These are phyloP conservation scores for Phorcus lineatus DNA, from an alignment of 2,888 invertebrate genomes.

Conservation along the genomic window DNA sequence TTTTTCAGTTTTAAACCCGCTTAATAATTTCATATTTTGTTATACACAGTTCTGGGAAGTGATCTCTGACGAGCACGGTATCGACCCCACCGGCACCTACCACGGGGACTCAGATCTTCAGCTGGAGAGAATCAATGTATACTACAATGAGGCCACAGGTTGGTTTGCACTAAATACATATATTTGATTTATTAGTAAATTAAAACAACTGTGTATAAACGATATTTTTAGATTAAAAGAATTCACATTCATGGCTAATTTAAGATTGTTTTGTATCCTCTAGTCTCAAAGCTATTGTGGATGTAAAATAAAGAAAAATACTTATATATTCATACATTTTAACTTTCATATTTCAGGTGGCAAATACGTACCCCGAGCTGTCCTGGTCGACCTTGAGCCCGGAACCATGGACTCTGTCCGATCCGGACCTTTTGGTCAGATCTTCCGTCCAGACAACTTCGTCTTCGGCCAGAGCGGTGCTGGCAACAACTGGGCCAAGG, in stretches of 20 bases:
- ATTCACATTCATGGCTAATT: too few relatives aligned
- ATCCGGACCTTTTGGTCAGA: conserved; percentile 92
- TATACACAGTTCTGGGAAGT: background rate
- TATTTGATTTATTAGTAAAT: too few relatives aligned
- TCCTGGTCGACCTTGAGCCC: conserved; percentile 94
- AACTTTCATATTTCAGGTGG: conserved; percentile 76
- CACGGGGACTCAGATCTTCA: background rate
- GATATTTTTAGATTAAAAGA: too few relatives aligned
- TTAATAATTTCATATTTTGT: too few relatives aligned
- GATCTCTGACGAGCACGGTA: conserved; percentile 5
- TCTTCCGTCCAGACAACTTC: conserved; percentile 96
- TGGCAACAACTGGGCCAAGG: conserved; percentile 92
- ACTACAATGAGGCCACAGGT: conserved; percentile 4
- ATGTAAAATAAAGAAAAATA: too few relatives aligned
- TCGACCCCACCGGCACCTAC: conserved; percentile 13
- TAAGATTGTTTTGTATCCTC: too few relatives aligned
- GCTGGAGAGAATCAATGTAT: conserved; percentile 8
- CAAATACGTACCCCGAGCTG: conserved; percentile 94
- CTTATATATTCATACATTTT: background rate
- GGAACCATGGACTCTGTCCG: conserved; percentile 98
- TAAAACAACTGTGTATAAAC: too few relatives aligned
- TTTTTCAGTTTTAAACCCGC: too few relatives aligned
- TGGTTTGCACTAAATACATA: too few relatives aligned
- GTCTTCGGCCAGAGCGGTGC: conserved; percentile 84
- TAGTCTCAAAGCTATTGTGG: too few relatives aligned